A percentile compares a stretch with the other conserved stretches of the same genome.
These are phyloP conservation scores for Lytechinus variegatus DNA, from an alignment of 35 echinoderm and acorn worm species.

Conservation along the genomic window DNA sequence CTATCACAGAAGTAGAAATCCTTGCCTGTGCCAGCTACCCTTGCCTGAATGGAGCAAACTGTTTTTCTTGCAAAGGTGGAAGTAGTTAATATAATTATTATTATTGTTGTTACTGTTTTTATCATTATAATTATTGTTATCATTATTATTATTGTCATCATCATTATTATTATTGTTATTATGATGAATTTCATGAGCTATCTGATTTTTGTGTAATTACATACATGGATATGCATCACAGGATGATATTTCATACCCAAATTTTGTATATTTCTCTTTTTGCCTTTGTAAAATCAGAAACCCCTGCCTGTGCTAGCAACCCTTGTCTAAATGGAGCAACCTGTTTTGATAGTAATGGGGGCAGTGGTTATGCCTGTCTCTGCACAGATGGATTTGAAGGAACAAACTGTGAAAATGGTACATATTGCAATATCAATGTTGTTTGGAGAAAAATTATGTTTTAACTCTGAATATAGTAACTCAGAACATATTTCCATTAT, in stretches of 20 bases:
- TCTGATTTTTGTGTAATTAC: too few relatives aligned
- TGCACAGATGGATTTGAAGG: slow-evolving; percentile 65
- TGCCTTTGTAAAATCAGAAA: slow-evolving; percentile 29
- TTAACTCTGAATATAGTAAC: too few relatives aligned
- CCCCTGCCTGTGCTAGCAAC: slow-evolving; percentile 52
- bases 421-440: too few relatives aligned
- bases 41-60: slow-evolving; percentile 65
- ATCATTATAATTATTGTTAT: too few relatives aligned
- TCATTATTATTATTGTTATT: too few relatives aligned
- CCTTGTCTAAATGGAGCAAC: slow-evolving; percentile 73
- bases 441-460: too few relatives aligned
- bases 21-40: slow-evolving; percentile 50
- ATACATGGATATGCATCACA: too few relatives aligned
- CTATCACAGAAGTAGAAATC: background rate
- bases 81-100: background rate
- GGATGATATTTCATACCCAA: too few relatives aligned
- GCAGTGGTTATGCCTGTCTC: slow-evolving; percentile 53
- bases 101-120: too few relatives aligned
- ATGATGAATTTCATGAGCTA: too few relatives aligned
- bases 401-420: slow-evolving; percentile 61
- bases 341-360: slow-evolving; percentile 59
- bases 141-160: background rate
- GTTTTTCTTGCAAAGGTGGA: slow-evolving; percentile 16
- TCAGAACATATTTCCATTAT: too few relatives aligned
- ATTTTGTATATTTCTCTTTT: background rate